Conservation (phyloP, 2,113 vertebrate species). For the Hippolais icterina region DNA sequence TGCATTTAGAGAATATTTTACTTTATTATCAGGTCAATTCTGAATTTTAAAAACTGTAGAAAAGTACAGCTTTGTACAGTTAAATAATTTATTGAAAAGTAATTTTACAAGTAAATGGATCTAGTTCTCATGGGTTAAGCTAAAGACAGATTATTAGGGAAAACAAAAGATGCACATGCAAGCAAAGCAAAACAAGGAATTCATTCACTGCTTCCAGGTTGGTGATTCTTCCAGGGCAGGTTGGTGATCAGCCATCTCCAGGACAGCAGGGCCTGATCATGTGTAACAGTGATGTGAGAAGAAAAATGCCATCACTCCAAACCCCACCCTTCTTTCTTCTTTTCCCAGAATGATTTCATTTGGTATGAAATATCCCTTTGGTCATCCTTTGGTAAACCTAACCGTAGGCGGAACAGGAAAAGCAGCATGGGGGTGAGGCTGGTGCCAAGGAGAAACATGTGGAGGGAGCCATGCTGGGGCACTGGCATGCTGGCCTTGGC, state of each 20-base stretch:
- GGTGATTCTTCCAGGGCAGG: neutral
- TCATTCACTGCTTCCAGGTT: neutral
- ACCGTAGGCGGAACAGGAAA: neutral
- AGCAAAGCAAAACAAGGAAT: neutral
- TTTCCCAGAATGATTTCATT: too few relatives aligned
- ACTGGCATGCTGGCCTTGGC: too few relatives aligned
- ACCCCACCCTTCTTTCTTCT: neutral
- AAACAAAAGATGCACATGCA: neutral
- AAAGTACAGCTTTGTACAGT: neutral
- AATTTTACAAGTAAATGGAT: neutral
- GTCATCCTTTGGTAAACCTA: neutral
- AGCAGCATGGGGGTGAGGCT: neutral
- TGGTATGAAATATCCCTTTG: neutral
- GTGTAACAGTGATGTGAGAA: neutral
- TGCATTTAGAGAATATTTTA: neutral
- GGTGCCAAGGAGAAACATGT: neutral
- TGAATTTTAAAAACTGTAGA: neutral
- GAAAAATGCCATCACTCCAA: neutral
- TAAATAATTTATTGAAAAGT: neutral
- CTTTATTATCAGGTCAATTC: neutral
- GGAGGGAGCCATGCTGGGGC: too few relatives aligned
- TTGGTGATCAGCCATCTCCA: neutral
- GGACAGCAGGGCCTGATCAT: neutral
- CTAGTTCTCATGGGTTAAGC: neutral
- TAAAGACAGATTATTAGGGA: neutral